Evolutionary conservation across 2,113 vertebrate genomes (phyloP), one percentile per base, ranked within the genome.

Genomic region (Spermophilus dauricus): DNA sequence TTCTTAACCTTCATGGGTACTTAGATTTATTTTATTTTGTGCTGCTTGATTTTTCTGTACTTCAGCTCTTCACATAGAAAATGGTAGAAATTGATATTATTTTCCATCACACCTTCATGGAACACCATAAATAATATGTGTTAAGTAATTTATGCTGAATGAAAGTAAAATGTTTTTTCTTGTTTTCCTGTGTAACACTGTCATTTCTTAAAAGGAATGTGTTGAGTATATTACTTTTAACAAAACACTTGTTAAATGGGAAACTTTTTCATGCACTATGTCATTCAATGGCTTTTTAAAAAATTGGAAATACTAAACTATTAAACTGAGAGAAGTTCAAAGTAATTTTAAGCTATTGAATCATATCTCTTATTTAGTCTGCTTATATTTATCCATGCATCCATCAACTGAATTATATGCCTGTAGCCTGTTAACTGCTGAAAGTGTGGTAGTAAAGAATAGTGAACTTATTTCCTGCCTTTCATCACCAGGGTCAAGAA

Each of bases 11-110:
- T 93, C 16, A 42, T 61, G 11, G 28, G 2, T 18, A 77, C 48
- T 16, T 70, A 72, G 9, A 86, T 84, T 91, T 86, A 2, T 75
- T 80, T 86, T 72, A 63, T 78, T 94, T 77, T 92, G 37, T 92
- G 42, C 37, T 87, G 20, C 10, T 83, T 84, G 69, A 34, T 69
- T 78, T 65, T 94, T 78, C 22, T 77, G 4, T 26, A 37, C 53
- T 70, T 95, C 26, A 45, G 22, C 89, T 86, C 22, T 85, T 94
- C 45, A 39, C 70, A 12, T 53, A 84, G 53, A 91, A 84, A 91
- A 77, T 42, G 26, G 8, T 78, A 78, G 48, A 77, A 53, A 86
- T 45, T 82, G 34, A 81, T 77, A 0, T 67, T 70, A 8, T 37
- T 87, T 51, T 51, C 48, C 48, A 51, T 51, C 48, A 12, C 65